These are phyloP conservation scores for Acropora tenuis DNA, from an alignment of 64 coral and sea anemone genomes.

Conservation along the genomic window DNA sequence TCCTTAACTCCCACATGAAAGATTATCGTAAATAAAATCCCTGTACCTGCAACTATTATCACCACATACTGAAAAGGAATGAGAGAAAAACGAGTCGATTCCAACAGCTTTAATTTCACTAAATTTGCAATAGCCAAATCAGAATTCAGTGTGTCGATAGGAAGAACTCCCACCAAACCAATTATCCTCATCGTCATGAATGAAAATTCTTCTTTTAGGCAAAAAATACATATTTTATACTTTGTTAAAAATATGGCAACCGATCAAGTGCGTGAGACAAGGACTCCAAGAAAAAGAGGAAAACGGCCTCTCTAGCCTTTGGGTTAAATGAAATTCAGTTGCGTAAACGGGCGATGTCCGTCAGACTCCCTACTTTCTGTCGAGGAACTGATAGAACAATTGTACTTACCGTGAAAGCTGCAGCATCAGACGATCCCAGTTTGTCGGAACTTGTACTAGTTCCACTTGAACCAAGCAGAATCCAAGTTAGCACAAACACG, in stretches of 20 bases:
- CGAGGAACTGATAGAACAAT: no score
- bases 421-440: slow-evolving; percentile 59
- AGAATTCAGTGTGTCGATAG: no score
- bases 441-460: slow-evolving; percentile 21
- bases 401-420: slow-evolving; percentile 75
- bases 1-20: slow-evolving; percentile 89
- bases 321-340: no score
- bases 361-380: no score
- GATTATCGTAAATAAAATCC: slow-evolving; percentile 68
- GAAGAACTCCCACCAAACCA: no score
- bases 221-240: no score
- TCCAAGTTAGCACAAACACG: slow-evolving; percentile 82
- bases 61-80: slow-evolving; percentile 73
- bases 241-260: no score
- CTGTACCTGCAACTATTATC: slow-evolving; percentile 78
- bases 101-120: not conserved
- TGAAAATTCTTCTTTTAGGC: no score
- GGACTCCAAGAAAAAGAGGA: not conserved
- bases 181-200: no score
- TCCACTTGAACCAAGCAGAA: slow-evolving; percentile 58
- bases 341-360: not conserved
- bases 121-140: no score
- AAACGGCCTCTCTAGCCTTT: not conserved
- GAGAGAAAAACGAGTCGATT: not conserved
- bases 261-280: no score